Conservation (phyloP, 2,888 invertebrate species). For the Melipona bicolor region DNA sequence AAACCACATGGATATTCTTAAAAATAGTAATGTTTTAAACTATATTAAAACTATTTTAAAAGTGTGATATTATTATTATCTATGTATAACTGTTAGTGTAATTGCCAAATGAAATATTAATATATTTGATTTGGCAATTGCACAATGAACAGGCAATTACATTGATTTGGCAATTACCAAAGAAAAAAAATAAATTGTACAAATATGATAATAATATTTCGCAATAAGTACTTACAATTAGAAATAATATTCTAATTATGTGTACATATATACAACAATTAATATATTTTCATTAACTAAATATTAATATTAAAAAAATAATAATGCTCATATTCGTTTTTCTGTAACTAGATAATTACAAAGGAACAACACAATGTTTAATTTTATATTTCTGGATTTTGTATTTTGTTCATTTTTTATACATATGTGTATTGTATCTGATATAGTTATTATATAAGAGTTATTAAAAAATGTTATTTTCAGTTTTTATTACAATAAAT, state of each 20-base stretch:
- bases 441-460: background rate
- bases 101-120: background rate
- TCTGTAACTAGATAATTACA: background rate
- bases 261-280: slow-evolving; percentile 20
- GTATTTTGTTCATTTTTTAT: background rate
- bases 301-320: background rate
- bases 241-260: background rate
- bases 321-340: background rate
- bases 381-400: slow-evolving; percentile 2
- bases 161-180: no score
- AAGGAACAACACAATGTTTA: background rate
- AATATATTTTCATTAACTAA: slow-evolving; percentile 6
- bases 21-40: slow-evolving; percentile 87
- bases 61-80: slow-evolving; percentile 15
- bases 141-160: no score
- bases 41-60: slow-evolving; percentile 87
- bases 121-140: no score
- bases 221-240: background rate
- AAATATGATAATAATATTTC: background rate
- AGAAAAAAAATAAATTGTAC: background rate
- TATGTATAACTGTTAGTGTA: background rate
- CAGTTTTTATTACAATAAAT: slow-evolving; percentile 5
- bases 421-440: background rate
- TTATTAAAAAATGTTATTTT: slow-evolving; percentile 1
- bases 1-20: slow-evolving; percentile 93